Percentiles rank a stretch among this genome's conserved stretches.
These are phyloP conservation scores for Vanessa atalanta DNA, from an alignment of 1,140 invertebrate species.

Conservation along the genomic window DNA sequence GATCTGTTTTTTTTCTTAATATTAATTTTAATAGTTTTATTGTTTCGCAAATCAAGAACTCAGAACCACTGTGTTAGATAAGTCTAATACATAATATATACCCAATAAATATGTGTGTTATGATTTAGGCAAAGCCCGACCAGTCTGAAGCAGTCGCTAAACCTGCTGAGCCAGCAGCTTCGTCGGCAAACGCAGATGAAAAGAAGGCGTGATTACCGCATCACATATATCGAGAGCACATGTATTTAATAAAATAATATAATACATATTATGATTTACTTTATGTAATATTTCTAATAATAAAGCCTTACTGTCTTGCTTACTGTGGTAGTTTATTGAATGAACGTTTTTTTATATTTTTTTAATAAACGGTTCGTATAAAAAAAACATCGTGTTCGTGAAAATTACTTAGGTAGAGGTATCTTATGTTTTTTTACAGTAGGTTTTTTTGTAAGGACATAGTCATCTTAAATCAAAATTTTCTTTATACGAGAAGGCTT, in stretches of 20 bases:
- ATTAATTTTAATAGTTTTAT: no score
- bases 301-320: conserved; percentile 11
- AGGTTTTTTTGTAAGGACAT: no score
- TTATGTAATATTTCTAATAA: conserved; percentile 21
- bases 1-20: no score
- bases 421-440: no score
- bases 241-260: neutral
- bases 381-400: no score
- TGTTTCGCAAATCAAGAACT: no score
- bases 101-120: conserved; percentile 12
- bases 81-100: neutral
- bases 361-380: no score
- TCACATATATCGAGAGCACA: neutral
- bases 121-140: conserved; percentile 20
- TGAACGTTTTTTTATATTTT: neutral
- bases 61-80: no score
- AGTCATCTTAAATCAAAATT: no score
- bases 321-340: neutral
- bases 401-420: no score
- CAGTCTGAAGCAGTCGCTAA: conserved; percentile 19
- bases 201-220: conserved; percentile 37
- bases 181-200: conserved; percentile 31
- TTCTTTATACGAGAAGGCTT: no score
- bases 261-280: neutral
- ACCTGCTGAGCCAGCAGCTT: conserved; percentile 10